phyloP scores from a whole-genome alignment of 2,888 invertebrate species.

The Rosalia funebris region DNA sequence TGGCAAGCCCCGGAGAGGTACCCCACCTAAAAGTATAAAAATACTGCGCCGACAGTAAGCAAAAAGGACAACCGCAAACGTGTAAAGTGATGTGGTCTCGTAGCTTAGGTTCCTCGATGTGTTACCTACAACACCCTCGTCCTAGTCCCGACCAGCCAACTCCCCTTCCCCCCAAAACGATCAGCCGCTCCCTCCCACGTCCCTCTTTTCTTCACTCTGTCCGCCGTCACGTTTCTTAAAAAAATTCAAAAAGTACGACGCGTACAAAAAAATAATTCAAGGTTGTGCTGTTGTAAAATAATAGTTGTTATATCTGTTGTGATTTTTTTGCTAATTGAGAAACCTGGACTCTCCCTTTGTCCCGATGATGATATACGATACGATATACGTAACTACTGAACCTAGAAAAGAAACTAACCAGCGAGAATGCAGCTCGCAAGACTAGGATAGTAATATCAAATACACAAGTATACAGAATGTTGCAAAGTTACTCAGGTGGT shows the following conservation, averaged over 20 bases:
- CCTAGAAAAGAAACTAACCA: conserved; percentile 54
- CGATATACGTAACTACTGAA: conserved; percentile 65
- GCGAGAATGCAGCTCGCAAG: conserved; percentile 40
- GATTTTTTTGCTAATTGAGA: conserved; percentile 63
- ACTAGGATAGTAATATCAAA: conserved; percentile 56
- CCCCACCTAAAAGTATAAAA: conserved; percentile 47
- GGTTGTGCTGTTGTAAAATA: conserved; percentile 67
- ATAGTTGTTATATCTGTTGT: conserved; percentile 66
- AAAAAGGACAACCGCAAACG: conserved; percentile 55
- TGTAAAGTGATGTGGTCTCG: conserved; percentile 63
- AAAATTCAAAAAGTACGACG: conserved; percentile 57
- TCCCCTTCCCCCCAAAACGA: conserved; percentile 42
- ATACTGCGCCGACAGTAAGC: conserved; percentile 44
- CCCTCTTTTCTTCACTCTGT: conserved; percentile 29
- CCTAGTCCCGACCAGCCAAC: conserved; percentile 64
- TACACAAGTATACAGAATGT: conserved; percentile 65
- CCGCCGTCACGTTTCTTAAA: conserved; percentile 52
- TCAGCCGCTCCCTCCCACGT: conserved; percentile 41
- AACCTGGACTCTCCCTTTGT: conserved; percentile 49
- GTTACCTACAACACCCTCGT: conserved; percentile 68
- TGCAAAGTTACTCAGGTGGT: conserved; percentile 64
- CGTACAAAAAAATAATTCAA: conserved; percentile 63
- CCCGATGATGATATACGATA: conserved; percentile 56
- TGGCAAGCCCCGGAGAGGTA: conserved; percentile 57
- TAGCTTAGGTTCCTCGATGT: conserved; percentile 68